Evolutionary conservation across 1,140 invertebrate genomes (phyloP), one percentile per base, ranked within the genome.

Genomic region (Pomacea maculata): DNA sequence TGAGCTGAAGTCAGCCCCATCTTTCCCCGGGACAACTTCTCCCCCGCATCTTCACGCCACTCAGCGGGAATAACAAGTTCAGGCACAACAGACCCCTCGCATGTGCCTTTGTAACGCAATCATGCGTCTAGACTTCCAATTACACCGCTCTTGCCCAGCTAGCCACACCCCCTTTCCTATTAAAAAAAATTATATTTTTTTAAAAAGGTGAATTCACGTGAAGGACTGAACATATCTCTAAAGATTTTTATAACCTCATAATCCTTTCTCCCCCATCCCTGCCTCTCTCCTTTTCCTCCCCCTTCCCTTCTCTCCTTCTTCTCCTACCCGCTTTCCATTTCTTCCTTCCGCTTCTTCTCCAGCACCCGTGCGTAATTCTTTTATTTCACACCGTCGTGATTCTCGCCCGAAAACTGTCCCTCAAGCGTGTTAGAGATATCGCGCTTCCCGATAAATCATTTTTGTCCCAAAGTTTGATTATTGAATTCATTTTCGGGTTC

Each of bases 401-500:
- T 73, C 65, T 54, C 76, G 63, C 34, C 71, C 71, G 68, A 75
- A 80, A 52, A 75, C 67, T 55, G 34, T 34, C 78, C 29, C 73
- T 79, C 71, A 78, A 76, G 77, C 81, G 71, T 67, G 77, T 12
- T 21, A 65, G 73, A 79, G 72, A 79, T 68, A 78, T 72, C 72
- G 68, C 67, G 54, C 65, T 82, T 80, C 55, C 74, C 74, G 78
- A 82, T 79, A 82, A 82, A 82, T 78, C 81, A 82, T 82, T 82
- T 82, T 82, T 68, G 79, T 65, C 61, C 72, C 61, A 29, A 65
- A 75, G 78, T 79, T 74, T 79, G 78, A 82, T 82, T 78, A 82
- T 82, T 82, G 81, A 79, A 82, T 82, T 82, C 78, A 82, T 82
- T 79, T 79, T 82, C 61, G 63, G 81, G 72, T 82, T 82, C 81